Conservation (phyloP, 37 sponge, comb jelly and placozoan species). For the Beroe forskalii region DNA sequence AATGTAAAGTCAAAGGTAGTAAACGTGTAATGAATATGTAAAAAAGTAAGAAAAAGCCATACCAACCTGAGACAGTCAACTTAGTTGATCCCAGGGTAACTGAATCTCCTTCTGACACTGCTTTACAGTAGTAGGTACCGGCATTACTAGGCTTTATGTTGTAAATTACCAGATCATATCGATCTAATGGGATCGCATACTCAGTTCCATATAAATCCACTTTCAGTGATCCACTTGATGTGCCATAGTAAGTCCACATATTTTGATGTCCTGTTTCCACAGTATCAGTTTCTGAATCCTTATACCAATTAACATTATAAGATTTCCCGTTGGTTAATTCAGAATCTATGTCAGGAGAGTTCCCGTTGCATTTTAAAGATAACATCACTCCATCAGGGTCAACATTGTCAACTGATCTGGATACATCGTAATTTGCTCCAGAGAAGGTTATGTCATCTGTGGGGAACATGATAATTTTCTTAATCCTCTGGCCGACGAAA, state of each 20-base stretch:
- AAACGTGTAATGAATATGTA: too few species aligned
- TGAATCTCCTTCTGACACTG: not conserved
- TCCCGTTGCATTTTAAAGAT: not conserved
- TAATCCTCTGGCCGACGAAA: too few species aligned
- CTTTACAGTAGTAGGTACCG: slow-evolving; percentile 6
- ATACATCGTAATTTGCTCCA: not conserved
- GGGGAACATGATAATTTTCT: too few species aligned
- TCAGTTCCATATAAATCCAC: not conserved
- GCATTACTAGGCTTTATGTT: not conserved
- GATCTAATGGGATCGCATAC: too few species aligned
- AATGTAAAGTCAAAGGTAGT: too few species aligned
- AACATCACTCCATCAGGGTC: not conserved
- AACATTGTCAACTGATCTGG: not conserved
- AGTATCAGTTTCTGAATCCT: not conserved
- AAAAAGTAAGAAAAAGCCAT: too few species aligned
- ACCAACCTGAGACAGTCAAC: not conserved
- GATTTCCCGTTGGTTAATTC: not conserved
- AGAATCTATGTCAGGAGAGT: not conserved
- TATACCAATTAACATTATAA: slow-evolving; percentile 18
- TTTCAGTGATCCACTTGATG: too few species aligned
- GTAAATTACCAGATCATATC: slow-evolving; percentile 17
- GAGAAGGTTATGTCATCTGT: too few species aligned
- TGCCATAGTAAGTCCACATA: slow-evolving; percentile 36
- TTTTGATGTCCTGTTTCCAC: not conserved
- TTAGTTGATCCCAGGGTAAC: slow-evolving; percentile 1